A percentile compares a stretch with the other conserved stretches of the same genome.
phyloP scores from a whole-genome alignment of 2,888 invertebrate species.

The Scaptodrosophila latifasciaeformis region DNA sequence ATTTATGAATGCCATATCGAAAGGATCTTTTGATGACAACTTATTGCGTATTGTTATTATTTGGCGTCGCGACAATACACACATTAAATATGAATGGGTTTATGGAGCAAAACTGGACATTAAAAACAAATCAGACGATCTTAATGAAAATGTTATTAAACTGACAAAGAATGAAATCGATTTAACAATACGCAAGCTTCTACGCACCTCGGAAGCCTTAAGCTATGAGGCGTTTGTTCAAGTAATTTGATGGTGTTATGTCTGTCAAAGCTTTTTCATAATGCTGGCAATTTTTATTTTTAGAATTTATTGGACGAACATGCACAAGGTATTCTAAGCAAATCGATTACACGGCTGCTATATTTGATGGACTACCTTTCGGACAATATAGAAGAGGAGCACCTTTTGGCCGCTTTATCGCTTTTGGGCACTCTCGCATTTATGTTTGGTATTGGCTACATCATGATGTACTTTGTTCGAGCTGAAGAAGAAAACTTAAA shows the following conservation, averaged over 20 bases:
- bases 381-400: slow-evolving; percentile 84
- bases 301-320: slow-evolving; percentile 88
- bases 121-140: slow-evolving; percentile 67
- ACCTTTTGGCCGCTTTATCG: slow-evolving; percentile 86
- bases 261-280: background rate
- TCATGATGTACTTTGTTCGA: slow-evolving; percentile 87
- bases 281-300: slow-evolving; percentile 16
- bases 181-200: slow-evolving; percentile 81
- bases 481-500: slow-evolving; percentile 74
- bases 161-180: slow-evolving; percentile 84
- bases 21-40: slow-evolving; percentile 79
- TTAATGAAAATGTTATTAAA: slow-evolving; percentile 78
- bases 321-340: slow-evolving; percentile 82
- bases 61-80: slow-evolving; percentile 91
- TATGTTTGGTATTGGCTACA: slow-evolving; percentile 86
- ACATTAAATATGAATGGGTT: slow-evolving; percentile 93
- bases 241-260: slow-evolving; percentile 73
- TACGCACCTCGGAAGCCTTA: slow-evolving; percentile 84
- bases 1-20: slow-evolving; percentile 81
- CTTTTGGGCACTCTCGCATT: slow-evolving; percentile 86
- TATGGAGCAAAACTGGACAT: slow-evolving; percentile 72
- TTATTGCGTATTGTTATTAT: slow-evolving; percentile 88
- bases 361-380: slow-evolving; percentile 83
- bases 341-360: slow-evolving; percentile 80
- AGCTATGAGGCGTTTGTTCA: slow-evolving; percentile 87